phyloP scores from a whole-genome alignment of 2,113 vertebrate genomes.

The Mastomys coucha region DNA sequence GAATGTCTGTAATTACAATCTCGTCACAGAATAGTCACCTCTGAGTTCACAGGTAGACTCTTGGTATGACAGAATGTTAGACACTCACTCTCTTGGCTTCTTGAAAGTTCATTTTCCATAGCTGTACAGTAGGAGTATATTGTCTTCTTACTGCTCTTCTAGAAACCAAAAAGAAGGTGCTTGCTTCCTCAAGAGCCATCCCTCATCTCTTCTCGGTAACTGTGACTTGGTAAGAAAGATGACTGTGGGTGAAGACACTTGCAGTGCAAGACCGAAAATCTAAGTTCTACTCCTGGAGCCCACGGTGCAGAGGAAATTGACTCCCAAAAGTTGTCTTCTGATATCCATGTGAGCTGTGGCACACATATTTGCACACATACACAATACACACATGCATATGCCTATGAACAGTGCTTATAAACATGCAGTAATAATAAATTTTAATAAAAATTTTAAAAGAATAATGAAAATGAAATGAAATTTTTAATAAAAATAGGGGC shows the following conservation, averaged over 20 bases:
- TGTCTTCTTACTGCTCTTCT: not conserved
- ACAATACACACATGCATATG: not conserved
- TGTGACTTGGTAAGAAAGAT: not conserved
- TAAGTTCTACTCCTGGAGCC: not conserved
- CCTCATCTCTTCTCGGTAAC: not conserved
- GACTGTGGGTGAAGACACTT: not conserved
- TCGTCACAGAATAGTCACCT: not conserved
- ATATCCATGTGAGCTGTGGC: not conserved
- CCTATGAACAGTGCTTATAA: not conserved
- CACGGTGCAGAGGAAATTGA: not conserved
- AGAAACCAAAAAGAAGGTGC: not conserved
- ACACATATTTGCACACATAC: not conserved
- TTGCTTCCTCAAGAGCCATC: not conserved
- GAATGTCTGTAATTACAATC: not conserved
- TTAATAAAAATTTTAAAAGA: not conserved
- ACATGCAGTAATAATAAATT: not conserved
- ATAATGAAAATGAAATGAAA: not conserved
- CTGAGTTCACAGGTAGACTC: not conserved
- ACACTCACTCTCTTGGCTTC: not conserved
- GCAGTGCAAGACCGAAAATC: not conserved
- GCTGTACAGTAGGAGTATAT: not conserved
- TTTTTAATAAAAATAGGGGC: not conserved
- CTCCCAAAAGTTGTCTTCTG: not conserved
- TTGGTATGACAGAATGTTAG: not conserved
- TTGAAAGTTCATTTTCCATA: slow-evolving; percentile 21